Conservation (phyloP, 2,888 invertebrate species). For the Himalopsyche kuldschensis region DNA sequence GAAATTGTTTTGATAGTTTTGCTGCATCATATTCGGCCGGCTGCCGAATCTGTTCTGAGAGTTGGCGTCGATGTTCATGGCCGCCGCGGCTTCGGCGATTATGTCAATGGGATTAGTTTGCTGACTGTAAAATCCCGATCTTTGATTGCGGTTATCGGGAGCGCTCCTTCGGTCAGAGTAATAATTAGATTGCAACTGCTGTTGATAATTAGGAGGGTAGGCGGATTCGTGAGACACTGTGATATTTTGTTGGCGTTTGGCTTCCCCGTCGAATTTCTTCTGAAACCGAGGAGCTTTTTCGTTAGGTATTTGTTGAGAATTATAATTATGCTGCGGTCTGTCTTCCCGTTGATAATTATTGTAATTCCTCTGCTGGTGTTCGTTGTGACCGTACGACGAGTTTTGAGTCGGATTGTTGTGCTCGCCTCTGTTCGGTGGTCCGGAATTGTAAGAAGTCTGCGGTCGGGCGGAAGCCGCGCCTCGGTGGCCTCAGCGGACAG, state of each 20-base stretch:
- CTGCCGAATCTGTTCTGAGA: constrained; percentile 39
- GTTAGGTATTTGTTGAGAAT: constrained; percentile 43
- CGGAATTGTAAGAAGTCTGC: constrained; percentile 35
- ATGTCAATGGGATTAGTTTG: constrained; percentile 49
- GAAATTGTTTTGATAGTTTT: constrained; percentile 36
- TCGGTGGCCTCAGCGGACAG: constrained; percentile 33
- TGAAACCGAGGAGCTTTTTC: constrained; percentile 67
- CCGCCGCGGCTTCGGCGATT: constrained; percentile 50
- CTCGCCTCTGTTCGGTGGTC: constrained; percentile 43
- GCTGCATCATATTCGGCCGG: constrained; percentile 23
- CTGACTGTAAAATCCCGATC: constrained; percentile 37
- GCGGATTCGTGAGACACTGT: constrained; percentile 41
- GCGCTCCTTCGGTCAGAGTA: constrained; percentile 26
- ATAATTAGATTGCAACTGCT: constrained; percentile 30
- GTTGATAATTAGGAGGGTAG: constrained; percentile 40
- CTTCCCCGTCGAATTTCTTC: constrained; percentile 57
- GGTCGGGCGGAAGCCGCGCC: constrained; percentile 15
- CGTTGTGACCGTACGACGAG: constrained; percentile 14
- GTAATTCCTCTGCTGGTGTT: constrained; percentile 30
- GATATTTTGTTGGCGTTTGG: constrained; percentile 46
- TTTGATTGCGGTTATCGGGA: constrained; percentile 24
- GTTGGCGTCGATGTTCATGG: constrained; percentile 47
- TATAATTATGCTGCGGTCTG: constrained; percentile 41
- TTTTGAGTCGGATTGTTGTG: constrained; percentile 46
- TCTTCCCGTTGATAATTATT: constrained; percentile 39